Conservation (phyloP, 2,113 vertebrate genomes). For the Pipa parva region DNA sequence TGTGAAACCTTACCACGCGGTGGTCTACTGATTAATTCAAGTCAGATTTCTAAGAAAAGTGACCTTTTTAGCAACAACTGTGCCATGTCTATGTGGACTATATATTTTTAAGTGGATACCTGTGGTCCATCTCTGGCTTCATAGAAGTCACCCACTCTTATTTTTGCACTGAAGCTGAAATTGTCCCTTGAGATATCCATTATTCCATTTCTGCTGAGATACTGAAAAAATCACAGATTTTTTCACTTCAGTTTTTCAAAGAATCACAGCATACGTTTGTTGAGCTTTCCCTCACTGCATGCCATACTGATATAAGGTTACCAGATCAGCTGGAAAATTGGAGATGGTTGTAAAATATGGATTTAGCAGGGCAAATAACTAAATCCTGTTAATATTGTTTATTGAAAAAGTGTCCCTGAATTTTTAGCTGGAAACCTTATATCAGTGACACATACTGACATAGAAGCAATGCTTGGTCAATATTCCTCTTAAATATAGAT, state of each 20-base stretch:
- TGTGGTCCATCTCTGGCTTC: constrained; percentile 92
- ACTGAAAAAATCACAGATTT: constrained; percentile 89
- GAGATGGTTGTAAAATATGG: too few relatives aligned
- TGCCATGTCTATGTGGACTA: constrained; percentile 61
- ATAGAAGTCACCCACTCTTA: constrained; percentile 96
- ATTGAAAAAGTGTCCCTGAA: too few relatives aligned
- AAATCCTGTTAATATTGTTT: too few relatives aligned
- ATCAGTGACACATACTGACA: too few relatives aligned
- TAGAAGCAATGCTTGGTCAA: too few relatives aligned
- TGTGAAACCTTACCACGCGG: too few relatives aligned
- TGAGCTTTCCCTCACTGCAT: constrained; percentile 59
- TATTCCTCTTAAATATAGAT: too few relatives aligned
- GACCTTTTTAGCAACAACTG: constrained; percentile 60
- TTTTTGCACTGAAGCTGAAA: constrained; percentile 98
- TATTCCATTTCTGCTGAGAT: constrained; percentile 91
- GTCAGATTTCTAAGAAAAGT: constrained; percentile 48
- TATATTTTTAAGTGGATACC: constrained; percentile 77
- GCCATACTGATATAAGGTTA: constrained; percentile 48
- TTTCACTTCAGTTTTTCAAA: constrained; percentile 73
- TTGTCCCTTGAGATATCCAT: constrained; percentile 91
- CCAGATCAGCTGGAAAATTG: too few relatives aligned
- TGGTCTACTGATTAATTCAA: too few relatives aligned
- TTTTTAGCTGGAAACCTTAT: too few relatives aligned
- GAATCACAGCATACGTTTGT: constrained; percentile 69
- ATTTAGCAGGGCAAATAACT: too few relatives aligned